A percentile compares a stretch with the other conserved stretches of the same genome.
Evolutionary conservation across 2,113 vertebrate genomes (phyloP).

Genomic region (Sapayoa aenigma): DNA sequence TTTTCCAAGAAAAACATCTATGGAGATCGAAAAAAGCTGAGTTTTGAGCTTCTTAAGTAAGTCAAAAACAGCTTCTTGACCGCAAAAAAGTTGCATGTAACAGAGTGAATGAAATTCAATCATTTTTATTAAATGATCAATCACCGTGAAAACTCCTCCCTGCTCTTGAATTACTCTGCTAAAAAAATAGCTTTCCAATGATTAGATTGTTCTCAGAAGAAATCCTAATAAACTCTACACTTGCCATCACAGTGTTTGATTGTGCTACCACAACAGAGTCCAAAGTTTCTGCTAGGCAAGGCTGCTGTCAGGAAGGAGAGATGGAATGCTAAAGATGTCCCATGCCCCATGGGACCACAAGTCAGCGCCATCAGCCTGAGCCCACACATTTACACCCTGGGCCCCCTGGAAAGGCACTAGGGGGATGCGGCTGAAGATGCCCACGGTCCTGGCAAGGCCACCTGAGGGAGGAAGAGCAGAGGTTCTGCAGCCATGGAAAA

Average conservation of each 20-base stretch:
- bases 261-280: neutral
- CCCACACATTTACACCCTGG: too few species aligned
- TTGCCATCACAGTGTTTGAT: neutral
- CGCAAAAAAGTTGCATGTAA: neutral
- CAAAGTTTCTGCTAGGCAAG: neutral
- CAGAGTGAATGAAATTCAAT: neutral
- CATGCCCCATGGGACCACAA: rapidly evolving
- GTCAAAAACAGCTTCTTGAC: neutral
- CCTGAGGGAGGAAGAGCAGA: neutral
- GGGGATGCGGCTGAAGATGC: neutral
- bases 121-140: neutral
- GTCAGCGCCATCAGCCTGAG: rapidly evolving
- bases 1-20: neutral
- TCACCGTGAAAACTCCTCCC: neutral
- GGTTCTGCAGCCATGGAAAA: neutral
- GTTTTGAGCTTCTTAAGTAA: neutral
- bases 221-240: neutral
- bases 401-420: neutral
- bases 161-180: neutral
- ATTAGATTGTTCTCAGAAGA: neutral
- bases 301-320: rapidly evolving
- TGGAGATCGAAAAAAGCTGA: neutral
- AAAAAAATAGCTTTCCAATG: neutral
- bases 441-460: neutral
- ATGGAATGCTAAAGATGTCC: rapidly evolving